Evolutionary conservation across 1,140 invertebrate species (phyloP), one percentile per base, ranked within the genome.

Genomic region (Lasaia peninsularis): DNA sequence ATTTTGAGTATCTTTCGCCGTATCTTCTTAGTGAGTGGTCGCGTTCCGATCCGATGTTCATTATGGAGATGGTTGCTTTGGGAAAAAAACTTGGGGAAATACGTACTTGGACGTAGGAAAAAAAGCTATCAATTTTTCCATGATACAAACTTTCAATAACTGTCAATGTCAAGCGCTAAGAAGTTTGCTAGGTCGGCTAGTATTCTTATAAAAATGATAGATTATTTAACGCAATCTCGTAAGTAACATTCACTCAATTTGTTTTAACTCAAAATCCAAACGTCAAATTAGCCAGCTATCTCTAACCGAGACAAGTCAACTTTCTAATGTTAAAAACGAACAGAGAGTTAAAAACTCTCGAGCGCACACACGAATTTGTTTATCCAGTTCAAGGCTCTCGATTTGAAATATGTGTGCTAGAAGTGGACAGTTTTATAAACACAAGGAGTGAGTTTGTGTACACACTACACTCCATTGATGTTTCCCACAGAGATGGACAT

Each of bases 381-480:
- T 82, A 78, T 74, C 67, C 64, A 78, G 65, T 65, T 63, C 71
- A 71, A 68, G 67, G 57, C 60, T 66, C 71, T 71, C 72, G 71
- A 73, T 73, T 69, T 65, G 73, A 80, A 79, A 77, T 70, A 71
- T 57, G 65, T 69, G 60, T 63, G 64, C 71, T 77, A 80, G 71
- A 77, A 85, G 83, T 85, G 80, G 81, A 82, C 81, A 84, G 85
- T 88, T 88, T 88, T 88, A 83, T 86, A 88, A 88, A 88, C 85
- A 88, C 82, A 83, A 84, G 74, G 69, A 75, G 73, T 71, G 65
- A 69, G 67, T 73, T 71, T 78, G 79, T 79, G 71, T 78, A 72
- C 78, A 68, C 75, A 71, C 71, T 63, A 75, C 81, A 88, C 86
- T 88, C 75, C 84, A 79, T 76, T 79, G 74, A 79, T 78, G 77